A percentile compares a stretch with the other conserved stretches of the same genome.
Evolutionary conservation across 2,797 vertebrate genomes (phyloP).

Genomic region (Macroramphosus scolopax): DNA sequence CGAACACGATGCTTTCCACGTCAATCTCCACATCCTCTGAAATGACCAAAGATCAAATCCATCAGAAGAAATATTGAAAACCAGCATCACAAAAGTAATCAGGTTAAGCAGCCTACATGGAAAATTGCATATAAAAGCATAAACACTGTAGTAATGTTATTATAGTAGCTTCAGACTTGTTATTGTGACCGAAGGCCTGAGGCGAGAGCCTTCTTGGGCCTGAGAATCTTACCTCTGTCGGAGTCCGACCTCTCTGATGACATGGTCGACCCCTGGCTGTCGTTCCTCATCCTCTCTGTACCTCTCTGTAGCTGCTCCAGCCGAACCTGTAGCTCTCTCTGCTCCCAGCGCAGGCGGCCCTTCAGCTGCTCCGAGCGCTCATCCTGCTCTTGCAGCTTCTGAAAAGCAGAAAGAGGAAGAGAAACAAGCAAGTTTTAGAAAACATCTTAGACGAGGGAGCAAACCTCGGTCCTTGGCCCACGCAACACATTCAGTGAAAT

Average conservation of each 20-base stretch:
- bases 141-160: too few species aligned
- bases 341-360: constrained; percentile 83
- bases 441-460: neutral
- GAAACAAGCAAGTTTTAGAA: neutral
- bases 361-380: constrained; percentile 82
- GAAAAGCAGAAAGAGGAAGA: constrained; percentile 9
- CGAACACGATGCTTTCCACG: constrained; percentile 84
- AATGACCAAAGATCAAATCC: constrained; percentile 16
- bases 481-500: too few species aligned
- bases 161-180: neutral
- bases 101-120: too few species aligned
- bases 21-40: constrained; percentile 91
- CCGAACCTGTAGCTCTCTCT: constrained; percentile 80
- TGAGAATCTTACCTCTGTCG: constrained; percentile 80
- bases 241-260: constrained; percentile 90
- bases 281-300: constrained; percentile 79
- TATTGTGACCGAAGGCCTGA: neutral
- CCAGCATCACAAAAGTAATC: neutral
- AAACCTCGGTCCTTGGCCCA: too few species aligned
- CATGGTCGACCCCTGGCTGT: constrained; percentile 88
- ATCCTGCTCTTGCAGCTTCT: constrained; percentile 93
- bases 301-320: constrained; percentile 83
- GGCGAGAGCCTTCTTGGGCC: neutral
- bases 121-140: too few species aligned
- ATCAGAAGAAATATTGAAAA: constrained; percentile 8